phyloP scores from a whole-genome alignment of 2,888 invertebrate genomes.

The Ctenicera cuprea region DNA sequence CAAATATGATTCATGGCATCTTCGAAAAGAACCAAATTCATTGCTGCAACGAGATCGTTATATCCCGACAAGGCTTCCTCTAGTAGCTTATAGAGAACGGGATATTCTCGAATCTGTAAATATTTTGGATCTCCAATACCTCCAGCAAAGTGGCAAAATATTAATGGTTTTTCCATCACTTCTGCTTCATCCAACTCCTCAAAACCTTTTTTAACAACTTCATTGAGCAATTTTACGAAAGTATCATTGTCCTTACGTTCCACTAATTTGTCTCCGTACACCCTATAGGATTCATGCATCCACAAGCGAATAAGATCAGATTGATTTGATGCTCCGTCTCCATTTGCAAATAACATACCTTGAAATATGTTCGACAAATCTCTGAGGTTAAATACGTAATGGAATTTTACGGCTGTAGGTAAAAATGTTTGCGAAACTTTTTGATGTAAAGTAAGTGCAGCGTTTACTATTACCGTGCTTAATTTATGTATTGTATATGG shows the following conservation, averaged over 20 bases:
- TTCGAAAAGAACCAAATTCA: conserved; percentile 96
- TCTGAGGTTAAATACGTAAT: conserved; percentile 94
- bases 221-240: conserved; percentile 83
- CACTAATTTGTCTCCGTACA: conserved; percentile 93
- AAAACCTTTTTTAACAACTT: conserved; percentile 86
- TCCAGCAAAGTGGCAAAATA: conserved; percentile 94
- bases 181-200: conserved; percentile 83
- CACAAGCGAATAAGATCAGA: conserved; percentile 87
- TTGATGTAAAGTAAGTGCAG: conserved; percentile 85
- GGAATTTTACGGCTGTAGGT: conserved; percentile 96
- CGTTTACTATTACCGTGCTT: conserved; percentile 78
- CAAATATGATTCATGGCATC: conserved; percentile 96
- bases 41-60: conserved; percentile 92
- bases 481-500: conserved; percentile 76
- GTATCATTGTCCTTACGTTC: conserved; percentile 85
- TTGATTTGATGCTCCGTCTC: conserved; percentile 82
- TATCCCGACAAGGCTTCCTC: conserved; percentile 85
- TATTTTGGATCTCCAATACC: conserved; percentile 95
- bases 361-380: conserved; percentile 96
- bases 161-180: conserved; percentile 84
- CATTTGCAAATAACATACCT: conserved; percentile 89
- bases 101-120: conserved; percentile 84
- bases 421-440: conserved; percentile 86
- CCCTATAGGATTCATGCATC: conserved; percentile 93
- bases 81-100: conserved; percentile 82